Evolutionary conservation across 2,888 invertebrate species (phyloP), one percentile per base, ranked within the genome.

Genomic region (Operophtera brumata): DNA sequence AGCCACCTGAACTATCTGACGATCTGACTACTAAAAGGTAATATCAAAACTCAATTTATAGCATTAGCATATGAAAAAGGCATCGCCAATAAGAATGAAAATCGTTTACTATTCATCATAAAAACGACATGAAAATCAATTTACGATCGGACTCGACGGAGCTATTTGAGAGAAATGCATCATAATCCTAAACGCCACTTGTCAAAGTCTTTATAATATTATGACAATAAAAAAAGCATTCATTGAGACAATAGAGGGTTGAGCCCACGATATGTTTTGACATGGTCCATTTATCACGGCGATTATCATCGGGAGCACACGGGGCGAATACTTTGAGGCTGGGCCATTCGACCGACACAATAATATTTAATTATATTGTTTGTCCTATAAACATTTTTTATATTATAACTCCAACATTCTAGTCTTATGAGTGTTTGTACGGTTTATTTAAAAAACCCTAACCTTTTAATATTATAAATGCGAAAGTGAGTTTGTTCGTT

Each of bases 201-300:
- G 84, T 84, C 84, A 86, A 80, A 85, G 70, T 78, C 74, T 77
- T 83, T 84, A 14, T 37, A 35, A 84, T 85, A 82, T 84, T 81
- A 78, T 84, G 84, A 84, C 82, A 81, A 82, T 83, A 90, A 88
- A 88, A 20, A 86, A 87, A 82, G 82, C 78, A 84, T 86, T 87
- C 87, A 89, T 89, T 89, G 90, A 90, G 87, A 90, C 90, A 90
- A 90, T 89, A 89, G 88, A 77, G 82, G 82, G 77, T 75, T 74
- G 76, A 80, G 77, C 75, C 77, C 78, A 83, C 83, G 84, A 86
- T 87, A 86, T 86, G 84, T 86, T 85, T 75, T 85, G 88, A 85
- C 87, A 75, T 70, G 82, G 73, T 84, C 80, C 88, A 89, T 90
- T 88, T 89, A 90, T 90, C 90, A 89, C 55, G 61, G 56, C 74